phyloP scores from a whole-genome alignment of 2,888 invertebrate species.

The Caenorhabditis uteleia region DNA sequence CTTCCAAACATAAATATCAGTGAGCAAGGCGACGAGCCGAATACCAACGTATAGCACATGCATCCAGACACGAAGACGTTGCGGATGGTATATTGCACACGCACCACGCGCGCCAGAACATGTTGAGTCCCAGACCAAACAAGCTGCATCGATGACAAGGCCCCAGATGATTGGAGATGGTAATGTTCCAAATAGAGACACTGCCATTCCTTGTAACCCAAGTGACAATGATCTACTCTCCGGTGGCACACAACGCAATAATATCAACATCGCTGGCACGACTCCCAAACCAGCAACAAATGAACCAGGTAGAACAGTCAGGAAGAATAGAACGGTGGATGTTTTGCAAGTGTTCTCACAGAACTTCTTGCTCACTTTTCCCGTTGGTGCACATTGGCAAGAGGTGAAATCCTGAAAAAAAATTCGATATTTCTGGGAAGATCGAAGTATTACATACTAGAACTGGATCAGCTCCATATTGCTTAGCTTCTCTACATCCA shows the following conservation, averaged over 20 bases:
- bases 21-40: conserved; percentile 57
- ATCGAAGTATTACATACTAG: neutral
- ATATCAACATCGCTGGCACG: conserved; percentile 55
- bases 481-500: conserved; percentile 63
- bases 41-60: conserved; percentile 61
- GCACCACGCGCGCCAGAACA: conserved; percentile 67
- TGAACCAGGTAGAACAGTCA: conserved; percentile 62
- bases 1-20: conserved; percentile 66
- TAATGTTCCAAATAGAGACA: conserved; percentile 66
- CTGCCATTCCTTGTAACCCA: conserved; percentile 67
- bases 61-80: conserved; percentile 63
- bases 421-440: neutral
- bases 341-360: conserved; percentile 60
- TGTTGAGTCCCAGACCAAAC: conserved; percentile 70
- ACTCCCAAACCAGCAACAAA: conserved; percentile 63
- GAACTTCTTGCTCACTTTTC: conserved; percentile 60
- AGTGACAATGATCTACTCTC: conserved; percentile 60
- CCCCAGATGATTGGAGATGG: conserved; percentile 71
- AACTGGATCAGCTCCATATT: conserved; percentile 11
- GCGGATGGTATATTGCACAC: conserved; percentile 70
- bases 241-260: conserved; percentile 64
- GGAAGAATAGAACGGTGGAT: conserved; percentile 60
- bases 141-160: conserved; percentile 70
- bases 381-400: conserved; percentile 59
- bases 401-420: conserved; percentile 58